Conservation (phyloP, 2,113 vertebrate species). For the Verasper variegatus region DNA sequence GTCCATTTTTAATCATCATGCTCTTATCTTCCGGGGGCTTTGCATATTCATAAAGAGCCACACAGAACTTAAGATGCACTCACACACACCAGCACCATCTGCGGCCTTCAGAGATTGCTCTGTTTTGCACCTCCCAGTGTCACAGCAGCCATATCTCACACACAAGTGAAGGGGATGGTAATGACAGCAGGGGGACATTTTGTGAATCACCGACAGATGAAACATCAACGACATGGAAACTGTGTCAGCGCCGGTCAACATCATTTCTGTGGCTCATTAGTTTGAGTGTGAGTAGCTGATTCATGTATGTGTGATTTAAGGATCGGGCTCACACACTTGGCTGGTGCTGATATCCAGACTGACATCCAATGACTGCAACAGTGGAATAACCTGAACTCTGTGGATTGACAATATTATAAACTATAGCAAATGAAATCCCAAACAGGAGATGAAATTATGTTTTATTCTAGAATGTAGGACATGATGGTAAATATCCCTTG, state of each 20-base stretch:
- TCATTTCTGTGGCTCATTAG: slow-evolving; percentile 8
- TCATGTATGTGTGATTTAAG: neutral
- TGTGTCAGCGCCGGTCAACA: neutral
- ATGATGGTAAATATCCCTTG: too few relatives aligned
- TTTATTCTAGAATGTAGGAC: too few relatives aligned
- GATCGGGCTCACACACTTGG: neutral
- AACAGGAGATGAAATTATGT: too few relatives aligned
- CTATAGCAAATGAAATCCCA: too few relatives aligned
- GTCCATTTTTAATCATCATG: neutral
- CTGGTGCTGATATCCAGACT: neutral
- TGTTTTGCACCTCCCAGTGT: slow-evolving; percentile 40
- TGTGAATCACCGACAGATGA: slow-evolving; percentile 39
- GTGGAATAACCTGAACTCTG: too few relatives aligned
- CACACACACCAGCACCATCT: slow-evolving; percentile 40
- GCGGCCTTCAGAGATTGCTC: slow-evolving; percentile 33
- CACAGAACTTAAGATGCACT: slow-evolving; percentile 35
- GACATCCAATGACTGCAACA: neutral
- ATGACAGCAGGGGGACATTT: slow-evolving; percentile 25
- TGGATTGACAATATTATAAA: too few relatives aligned
- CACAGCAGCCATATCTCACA: slow-evolving; percentile 46
- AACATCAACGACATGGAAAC: neutral
- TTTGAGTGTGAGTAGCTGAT: neutral
- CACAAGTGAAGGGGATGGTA: slow-evolving; percentile 40
- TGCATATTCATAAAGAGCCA: slow-evolving; percentile 22
- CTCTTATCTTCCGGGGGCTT: neutral